Base-by-base conservation (phyloP, 1,140 invertebrate genomes). In the Drosophila elegans region DNA sequence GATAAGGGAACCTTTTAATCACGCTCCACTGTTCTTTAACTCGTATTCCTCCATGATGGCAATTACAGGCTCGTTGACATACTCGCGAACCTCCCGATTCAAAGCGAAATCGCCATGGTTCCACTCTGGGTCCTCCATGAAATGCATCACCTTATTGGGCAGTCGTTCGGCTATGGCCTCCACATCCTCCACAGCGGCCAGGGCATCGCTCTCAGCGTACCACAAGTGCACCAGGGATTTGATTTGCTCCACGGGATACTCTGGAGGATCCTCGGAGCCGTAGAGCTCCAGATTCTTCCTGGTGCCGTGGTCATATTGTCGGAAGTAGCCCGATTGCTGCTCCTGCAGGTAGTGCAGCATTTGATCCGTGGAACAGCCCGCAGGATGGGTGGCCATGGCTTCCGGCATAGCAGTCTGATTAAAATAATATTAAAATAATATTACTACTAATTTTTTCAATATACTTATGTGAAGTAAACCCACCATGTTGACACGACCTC, bases 121-220 rank as follows among this genome's bases (percentile, higher is more conserved):
- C 71, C 95, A 96, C 49, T 91, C 79, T 0, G 92, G 52, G 53
- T 94, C 79, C 0, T 93, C 90, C 2, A 95, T 94, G 76, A 92
- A 91, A 57, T 93, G 94, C 84, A 93, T 83, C 3, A 92, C 66
- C 12, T 74, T 66, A 91, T 91, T 91, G 2, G 89, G 82, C 48
- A 91, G 5, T 0, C 62, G 45, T 0, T 27, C 5, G 0, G 89
- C 90, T 16, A 96, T 88, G 69, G 88, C 91, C 44, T 93, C 77
- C 0, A 96, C 94, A 90, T 97, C 95, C 92, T 94, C 90, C 36
- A 94, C 93, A 92, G 86, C 92, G 1, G 94, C 93, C 52, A 95
- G 61, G 2, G 77, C 81, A 82, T 96, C 96, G 61, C 93, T 94
- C n/a, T 93, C 74, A 3, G 93, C 93, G 79, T 94, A 95, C 88